Base-by-base conservation (phyloP, 2,888 invertebrate species). In the Phasia obesa region DNA sequence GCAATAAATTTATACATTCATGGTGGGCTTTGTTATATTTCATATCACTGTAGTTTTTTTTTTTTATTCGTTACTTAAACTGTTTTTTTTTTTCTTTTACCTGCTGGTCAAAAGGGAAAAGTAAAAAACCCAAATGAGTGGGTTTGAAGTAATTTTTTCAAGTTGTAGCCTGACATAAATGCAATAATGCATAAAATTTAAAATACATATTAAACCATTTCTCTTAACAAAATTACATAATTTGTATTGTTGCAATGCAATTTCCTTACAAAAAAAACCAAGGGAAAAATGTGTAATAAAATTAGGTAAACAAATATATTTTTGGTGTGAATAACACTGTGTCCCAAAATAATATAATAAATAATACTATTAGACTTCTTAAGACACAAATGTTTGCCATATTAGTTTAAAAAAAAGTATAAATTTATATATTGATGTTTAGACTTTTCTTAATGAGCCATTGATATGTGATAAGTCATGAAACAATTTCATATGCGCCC, bases 101-200 rank as follows among this genome's bases (percentile, higher is more conserved):
- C 13, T 11, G 13, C 17, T 67, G 75, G 51, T 59, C 67, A 75
- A 51, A 51, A 51, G 27, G 27, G 44, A 38, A 59, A 25, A 51
- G 7, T 44, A 38, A 47, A 25, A 13, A 47, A 59, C 59, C 15
- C 35, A 67, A 76, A 53, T 67, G 42, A 23, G 64, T 67, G 75
- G 75, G 75, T 11, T 76, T 67, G 67, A 49, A 17, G 5, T 19
- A 55, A 25, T 38, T 38, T 53, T 42, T 42, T 59, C 60, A 67
- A 59, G 38, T 76, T 67, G 25, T 25, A 27, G 59, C 49, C 57
- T 76, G 21, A 27, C 55, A 44, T 44, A 64, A 62, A 27, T 73
- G 67, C 75, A 67, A 67, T 76, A 76, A 67, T 25, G 67, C 75
- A 76, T 51, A 60, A 59, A 76, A 38, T 49, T 23, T 47, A 0